These are phyloP conservation scores for Galerucella nymphaeae DNA, from an alignment of 2,888 invertebrate genomes.

Conservation along the genomic window DNA sequence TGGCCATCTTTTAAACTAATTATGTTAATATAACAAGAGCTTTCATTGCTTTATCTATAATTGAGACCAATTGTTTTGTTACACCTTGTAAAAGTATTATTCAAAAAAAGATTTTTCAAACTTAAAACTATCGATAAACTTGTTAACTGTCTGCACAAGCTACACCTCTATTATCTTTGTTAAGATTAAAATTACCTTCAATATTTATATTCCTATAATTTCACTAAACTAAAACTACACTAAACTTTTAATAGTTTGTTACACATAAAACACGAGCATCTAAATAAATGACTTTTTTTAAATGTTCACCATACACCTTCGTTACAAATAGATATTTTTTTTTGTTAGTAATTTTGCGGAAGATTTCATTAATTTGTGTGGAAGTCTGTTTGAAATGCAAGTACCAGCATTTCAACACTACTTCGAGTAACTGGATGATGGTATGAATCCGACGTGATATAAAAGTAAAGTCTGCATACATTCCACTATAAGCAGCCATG, in stretches of 20 bases:
- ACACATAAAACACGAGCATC: not conserved
- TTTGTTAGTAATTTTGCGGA: not conserved
- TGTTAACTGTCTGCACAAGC: too few species aligned
- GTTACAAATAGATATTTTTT: not conserved
- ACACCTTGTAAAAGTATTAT: too few species aligned
- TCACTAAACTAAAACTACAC: too few species aligned
- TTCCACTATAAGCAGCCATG: constrained; percentile 33
- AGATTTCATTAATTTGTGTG: constrained; percentile 20
- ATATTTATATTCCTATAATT: too few species aligned
- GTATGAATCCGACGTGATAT: constrained; percentile 38
- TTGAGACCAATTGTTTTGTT: too few species aligned
- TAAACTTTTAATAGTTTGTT: not conserved
- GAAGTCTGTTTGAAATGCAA: constrained; percentile 46
- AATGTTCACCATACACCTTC: not conserved
- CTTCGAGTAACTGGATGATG: constrained; percentile 41
- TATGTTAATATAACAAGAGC: too few species aligned
- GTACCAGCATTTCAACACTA: constrained; percentile 46
- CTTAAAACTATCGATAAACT: too few species aligned
- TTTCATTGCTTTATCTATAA: too few species aligned
- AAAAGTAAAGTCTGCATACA: constrained; percentile 39
- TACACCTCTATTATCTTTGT: too few species aligned
- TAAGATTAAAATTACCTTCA: too few species aligned
- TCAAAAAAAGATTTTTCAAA: too few species aligned
- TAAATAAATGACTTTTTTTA: not conserved
- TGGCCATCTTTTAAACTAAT: too few species aligned